A percentile compares a stretch with the other conserved stretches of the same genome.
Conservation (phyloP, 2,797 vertebrate genomes). For the Stomatorhinus walkeri region DNA sequence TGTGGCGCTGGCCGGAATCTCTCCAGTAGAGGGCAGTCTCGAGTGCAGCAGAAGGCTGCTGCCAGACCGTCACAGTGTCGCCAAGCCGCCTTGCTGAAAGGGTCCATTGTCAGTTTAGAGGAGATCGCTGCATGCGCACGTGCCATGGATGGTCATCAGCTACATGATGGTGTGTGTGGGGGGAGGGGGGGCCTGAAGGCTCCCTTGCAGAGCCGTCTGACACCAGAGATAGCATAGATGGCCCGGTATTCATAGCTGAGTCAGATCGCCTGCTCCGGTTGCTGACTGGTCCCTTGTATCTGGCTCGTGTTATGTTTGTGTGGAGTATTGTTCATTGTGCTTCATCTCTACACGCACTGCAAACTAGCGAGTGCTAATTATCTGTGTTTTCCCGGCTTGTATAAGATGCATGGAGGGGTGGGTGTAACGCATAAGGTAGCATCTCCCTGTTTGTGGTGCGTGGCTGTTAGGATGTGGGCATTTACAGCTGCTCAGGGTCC, state of each 20-base stretch:
- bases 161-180: neutral
- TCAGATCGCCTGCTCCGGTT: neutral
- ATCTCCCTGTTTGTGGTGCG: neutral
- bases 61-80: neutral
- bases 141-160: neutral
- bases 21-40: neutral
- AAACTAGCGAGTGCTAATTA: neutral
- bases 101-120: slow-evolving; percentile 12
- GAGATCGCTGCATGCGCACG: neutral
- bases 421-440: neutral
- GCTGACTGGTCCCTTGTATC: neutral
- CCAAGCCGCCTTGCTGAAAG: slow-evolving; percentile 3
- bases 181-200: neutral
- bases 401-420: neutral
- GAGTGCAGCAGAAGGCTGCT: neutral
- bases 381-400: neutral
- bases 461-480: neutral
- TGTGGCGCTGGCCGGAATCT: neutral
- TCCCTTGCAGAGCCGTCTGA: neutral
- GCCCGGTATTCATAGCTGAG: neutral
- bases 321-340: neutral
- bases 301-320: neutral
- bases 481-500: neutral
- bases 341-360: neutral
- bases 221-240: neutral